Evolutionary conservation across 2,113 vertebrate species (phyloP).

Genomic region (Poecile atricapillus): DNA sequence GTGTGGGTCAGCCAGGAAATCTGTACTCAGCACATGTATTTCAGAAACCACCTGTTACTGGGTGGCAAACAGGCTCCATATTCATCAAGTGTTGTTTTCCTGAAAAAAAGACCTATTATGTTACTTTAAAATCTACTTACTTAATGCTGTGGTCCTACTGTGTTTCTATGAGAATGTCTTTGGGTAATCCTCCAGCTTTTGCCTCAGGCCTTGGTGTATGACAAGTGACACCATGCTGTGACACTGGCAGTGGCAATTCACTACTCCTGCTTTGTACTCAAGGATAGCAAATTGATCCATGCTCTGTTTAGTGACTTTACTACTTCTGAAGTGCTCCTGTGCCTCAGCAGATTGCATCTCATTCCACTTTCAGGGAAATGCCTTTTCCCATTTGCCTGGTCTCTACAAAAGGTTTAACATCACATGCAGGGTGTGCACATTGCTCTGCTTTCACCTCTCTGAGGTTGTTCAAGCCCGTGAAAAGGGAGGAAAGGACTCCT

Average conservation of each 20-base stretch:
- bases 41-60: not conserved
- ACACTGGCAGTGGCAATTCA: not conserved
- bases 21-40: not conserved
- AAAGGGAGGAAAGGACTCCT: not conserved
- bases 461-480: too few relatives aligned
- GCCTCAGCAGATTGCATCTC: not conserved
- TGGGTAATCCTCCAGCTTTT: not conserved
- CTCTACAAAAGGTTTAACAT: rapidly evolving
- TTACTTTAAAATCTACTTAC: not conserved
- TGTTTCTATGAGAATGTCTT: not conserved
- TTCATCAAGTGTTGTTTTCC: not conserved
- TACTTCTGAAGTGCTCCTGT: not conserved
- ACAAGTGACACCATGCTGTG: not conserved
- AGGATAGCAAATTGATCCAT: not conserved
- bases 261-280: not conserved
- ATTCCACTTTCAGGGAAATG: not conserved
- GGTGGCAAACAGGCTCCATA: not conserved
- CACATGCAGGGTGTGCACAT: rapidly evolving
- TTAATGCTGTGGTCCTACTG: not conserved
- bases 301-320: not conserved
- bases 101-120: not conserved
- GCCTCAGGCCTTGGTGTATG: not conserved
- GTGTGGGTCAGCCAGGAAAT: not conserved
- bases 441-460: not conserved
- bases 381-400: not conserved